phyloP scores from a whole-genome alignment of 1,140 invertebrate genomes.

The Drosophila teissieri region DNA sequence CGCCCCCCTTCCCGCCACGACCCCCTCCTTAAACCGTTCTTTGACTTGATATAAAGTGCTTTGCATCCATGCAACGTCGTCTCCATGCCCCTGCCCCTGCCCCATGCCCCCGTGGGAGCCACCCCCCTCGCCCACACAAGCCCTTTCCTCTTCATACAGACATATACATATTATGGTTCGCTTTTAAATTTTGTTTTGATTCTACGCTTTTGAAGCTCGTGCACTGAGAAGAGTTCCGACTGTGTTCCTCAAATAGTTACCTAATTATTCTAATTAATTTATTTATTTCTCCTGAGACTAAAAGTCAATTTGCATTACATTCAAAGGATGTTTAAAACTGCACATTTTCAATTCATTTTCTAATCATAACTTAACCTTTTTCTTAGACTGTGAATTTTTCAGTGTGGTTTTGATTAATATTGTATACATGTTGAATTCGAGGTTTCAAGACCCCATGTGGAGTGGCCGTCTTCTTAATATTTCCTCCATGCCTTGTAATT shows the following conservation, averaged over 20 bases:
- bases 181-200: conserved; percentile 72
- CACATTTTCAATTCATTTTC: too few species aligned
- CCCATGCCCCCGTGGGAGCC: conserved; percentile 1
- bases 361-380: background rate
- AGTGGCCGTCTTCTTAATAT: conserved; percentile 48
- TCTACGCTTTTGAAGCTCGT: conserved; percentile 30
- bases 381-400: background rate
- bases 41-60: conserved; percentile 69
- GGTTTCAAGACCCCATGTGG: conserved; percentile 54
- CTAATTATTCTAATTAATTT: background rate
- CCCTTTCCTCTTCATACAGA: conserved; percentile 37
- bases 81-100: too few species aligned
- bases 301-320: background rate
- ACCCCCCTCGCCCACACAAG: conserved; percentile 36
- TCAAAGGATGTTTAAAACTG: background rate
- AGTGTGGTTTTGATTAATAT: conserved; percentile 79
- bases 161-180: conserved; percentile 25
- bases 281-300: too few species aligned
- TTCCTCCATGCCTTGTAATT: conserved; percentile 59
- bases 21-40: conserved; percentile 43
- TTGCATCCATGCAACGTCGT: conserved; percentile 71
- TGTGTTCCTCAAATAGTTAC: background rate
- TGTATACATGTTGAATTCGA: conserved; percentile 63
- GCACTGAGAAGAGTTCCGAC: background rate
- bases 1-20: conserved; percentile 2